Conservation (phyloP, 2,888 invertebrate genomes). For the Pelosia muscerda region DNA sequence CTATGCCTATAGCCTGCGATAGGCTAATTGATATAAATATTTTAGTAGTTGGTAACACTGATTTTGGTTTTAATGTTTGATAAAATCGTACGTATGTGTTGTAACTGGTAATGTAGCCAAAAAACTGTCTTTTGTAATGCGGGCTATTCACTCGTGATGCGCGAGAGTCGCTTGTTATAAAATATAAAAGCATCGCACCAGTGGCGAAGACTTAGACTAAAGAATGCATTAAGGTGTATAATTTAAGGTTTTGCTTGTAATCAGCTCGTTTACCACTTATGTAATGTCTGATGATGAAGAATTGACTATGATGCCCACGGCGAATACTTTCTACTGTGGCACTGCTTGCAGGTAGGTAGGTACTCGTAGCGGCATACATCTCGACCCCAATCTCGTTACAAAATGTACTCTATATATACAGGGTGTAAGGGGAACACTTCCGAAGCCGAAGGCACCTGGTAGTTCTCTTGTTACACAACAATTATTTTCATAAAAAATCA, state of each 20-base stretch:
- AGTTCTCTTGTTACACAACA: too few relatives aligned
- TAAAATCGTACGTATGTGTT: slow-evolving; percentile 5
- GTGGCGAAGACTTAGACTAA: neutral
- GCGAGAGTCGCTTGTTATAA: slow-evolving; percentile 1
- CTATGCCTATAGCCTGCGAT: too few relatives aligned
- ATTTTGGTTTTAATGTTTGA: neutral
- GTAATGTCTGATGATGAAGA: neutral
- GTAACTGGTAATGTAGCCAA: neutral
- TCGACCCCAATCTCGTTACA: too few relatives aligned
- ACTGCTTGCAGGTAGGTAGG: neutral
- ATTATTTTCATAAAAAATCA: too few relatives aligned
- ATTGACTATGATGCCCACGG: neutral
- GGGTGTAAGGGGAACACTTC: too few relatives aligned
- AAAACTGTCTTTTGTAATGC: slow-evolving; percentile 10
- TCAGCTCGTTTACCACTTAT: neutral
- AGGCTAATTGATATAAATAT: too few relatives aligned
- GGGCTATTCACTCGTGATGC: neutral
- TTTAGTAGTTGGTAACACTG: neutral
- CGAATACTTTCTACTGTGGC: neutral
- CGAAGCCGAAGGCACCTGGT: too few relatives aligned
- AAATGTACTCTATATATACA: too few relatives aligned
- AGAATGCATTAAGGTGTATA: neutral
- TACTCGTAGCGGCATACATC: too few relatives aligned
- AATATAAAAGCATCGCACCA: neutral
- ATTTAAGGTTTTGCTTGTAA: neutral